Evolutionary conservation across 2,113 vertebrate genomes (phyloP).

Genomic region (Erpornis zantholeuca): DNA sequence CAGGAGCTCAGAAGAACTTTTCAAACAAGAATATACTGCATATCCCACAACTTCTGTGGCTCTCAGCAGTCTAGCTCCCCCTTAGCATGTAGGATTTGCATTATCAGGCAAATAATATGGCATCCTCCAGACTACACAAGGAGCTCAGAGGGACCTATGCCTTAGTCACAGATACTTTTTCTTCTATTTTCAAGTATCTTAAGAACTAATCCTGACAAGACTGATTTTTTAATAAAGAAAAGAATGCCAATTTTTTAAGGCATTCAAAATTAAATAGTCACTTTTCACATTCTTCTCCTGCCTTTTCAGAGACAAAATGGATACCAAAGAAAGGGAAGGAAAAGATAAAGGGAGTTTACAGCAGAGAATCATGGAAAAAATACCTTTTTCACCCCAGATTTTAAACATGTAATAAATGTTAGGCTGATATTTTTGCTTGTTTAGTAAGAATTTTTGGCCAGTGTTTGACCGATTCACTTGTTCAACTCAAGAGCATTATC

Average conservation of each 20-base stretch:
- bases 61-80: not conserved
- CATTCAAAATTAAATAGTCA: not conserved
- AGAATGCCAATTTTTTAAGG: not conserved
- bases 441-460: not conserved
- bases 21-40: not conserved
- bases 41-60: not conserved
- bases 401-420: not conserved
- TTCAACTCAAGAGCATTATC: not conserved
- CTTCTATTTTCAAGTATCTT: not conserved
- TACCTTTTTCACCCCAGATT: not conserved
- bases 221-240: not conserved
- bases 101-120: not conserved
- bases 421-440: not conserved
- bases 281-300: not conserved
- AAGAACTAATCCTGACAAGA: not conserved
- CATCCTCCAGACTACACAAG: not conserved
- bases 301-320: not conserved
- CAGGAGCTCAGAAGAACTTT: not conserved
- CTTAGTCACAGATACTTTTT: not conserved
- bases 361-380: not conserved
- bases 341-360: not conserved
- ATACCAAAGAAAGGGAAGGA: not conserved
- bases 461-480: not conserved
- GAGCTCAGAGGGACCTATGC: not conserved
- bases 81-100: not conserved